phyloP scores from a whole-genome alignment of 1,140 invertebrate species.

The Bombus haemorrhoidalis region DNA sequence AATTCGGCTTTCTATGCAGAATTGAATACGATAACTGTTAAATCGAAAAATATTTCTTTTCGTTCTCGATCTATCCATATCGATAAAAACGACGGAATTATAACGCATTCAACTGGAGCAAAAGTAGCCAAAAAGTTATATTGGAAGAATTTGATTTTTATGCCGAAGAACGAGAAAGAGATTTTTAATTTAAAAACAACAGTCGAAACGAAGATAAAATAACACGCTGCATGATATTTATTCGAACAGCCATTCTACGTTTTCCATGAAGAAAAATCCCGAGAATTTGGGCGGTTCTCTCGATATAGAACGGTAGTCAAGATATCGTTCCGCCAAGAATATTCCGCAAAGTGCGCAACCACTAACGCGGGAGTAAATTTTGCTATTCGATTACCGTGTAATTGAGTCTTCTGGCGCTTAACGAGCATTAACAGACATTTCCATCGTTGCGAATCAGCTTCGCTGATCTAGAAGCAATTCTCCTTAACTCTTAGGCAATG shows the following conservation, averaged over 20 bases:
- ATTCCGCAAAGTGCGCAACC: background rate
- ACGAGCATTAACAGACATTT: constrained; percentile 12
- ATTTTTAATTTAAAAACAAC: background rate
- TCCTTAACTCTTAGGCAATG: background rate
- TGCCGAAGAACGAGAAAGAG: background rate
- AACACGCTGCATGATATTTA: background rate
- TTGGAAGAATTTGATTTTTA: background rate
- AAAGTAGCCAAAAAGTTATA: no score
- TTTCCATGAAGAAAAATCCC: background rate
- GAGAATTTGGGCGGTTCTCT: background rate
- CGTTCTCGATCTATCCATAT: no score
- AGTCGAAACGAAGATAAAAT: background rate
- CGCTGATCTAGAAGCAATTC: constrained; percentile 4
- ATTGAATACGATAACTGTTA: no score
- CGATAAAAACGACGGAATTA: background rate
- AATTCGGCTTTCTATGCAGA: no score
- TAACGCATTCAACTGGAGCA: no score
- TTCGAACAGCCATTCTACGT: background rate
- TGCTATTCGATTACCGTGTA: constrained; percentile 24
- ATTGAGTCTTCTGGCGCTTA: background rate
- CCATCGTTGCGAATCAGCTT: background rate
- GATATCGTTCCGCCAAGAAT: background rate
- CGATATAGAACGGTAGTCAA: background rate
- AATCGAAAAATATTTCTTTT: no score
- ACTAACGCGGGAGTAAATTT: constrained; percentile 3